Base-by-base conservation (phyloP, 2,888 invertebrate species). In the Leucophora obtusa region DNA sequence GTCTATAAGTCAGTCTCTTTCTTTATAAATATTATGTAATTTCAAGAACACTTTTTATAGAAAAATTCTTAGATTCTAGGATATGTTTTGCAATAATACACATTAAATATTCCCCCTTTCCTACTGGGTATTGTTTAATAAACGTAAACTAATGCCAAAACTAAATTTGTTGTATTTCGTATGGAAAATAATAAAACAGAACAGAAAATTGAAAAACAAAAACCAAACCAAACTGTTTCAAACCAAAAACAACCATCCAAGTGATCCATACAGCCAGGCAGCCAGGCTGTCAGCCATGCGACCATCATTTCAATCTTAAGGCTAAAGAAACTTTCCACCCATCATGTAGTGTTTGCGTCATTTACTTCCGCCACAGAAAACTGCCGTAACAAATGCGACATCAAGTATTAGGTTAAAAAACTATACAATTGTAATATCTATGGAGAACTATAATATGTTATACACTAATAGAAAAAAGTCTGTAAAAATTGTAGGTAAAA, bases 341-440 rank as follows among this genome's bases (percentile, higher is more conserved):
- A 70, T 69, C 76, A 65, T 73, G 70, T 74, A 66, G 56, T 65
- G 65, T 77, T 81, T 81, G 81, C 73, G 58, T 77, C 77, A 77
- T 81, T 77, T 81, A 77, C 81, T 81, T 77, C 73, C 77, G 77
- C 81, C 73, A 71, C 59, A 81, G 51, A 77, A 66, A 73, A 47
- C 51, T 73, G 59, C 56, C 69, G 66, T 70, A 77, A 73, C 73
- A 81, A 81, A 81, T 81, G 81, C 70, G 81, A 77, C 81, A 81
- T 77, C 65, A 65, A 73, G 60, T 70, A 69, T 77, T 77, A 70
- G 65, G 69, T 59, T 73, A 28, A 65, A n/a, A 28, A 73, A 69
- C 58, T 72, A 69, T 17, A 69, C 68, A 65, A 60, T 33, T 60
- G 47, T 50, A 59, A 69, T 59, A 69, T 59, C 28, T 28, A 28